Evolutionary conservation across 2,113 vertebrate genomes (phyloP).

Genomic region (Solea senegalensis): DNA sequence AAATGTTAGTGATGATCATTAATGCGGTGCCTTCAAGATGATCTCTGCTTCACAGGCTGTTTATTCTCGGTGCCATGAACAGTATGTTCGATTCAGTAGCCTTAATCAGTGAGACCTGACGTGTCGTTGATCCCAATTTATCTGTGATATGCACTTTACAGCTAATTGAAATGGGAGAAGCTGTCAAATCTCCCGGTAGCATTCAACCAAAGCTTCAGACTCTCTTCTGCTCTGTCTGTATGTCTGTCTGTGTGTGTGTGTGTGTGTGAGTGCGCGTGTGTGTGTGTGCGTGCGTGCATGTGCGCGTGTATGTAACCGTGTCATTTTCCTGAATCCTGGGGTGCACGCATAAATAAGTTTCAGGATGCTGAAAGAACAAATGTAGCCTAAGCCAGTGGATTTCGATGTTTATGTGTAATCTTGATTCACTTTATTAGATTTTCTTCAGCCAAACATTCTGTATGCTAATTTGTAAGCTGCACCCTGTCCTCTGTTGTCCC

Average conservation of each 20-base stretch:
- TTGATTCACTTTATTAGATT: slow-evolving; percentile 33
- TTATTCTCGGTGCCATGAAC: slow-evolving; percentile 60
- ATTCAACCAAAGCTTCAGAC: slow-evolving; percentile 83
- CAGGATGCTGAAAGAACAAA: slow-evolving; percentile 60
- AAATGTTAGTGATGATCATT: slow-evolving; percentile 48
- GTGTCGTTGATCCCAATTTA: slow-evolving; percentile 67
- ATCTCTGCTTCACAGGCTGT: slow-evolving; percentile 49
- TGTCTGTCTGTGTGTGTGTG: too few species aligned
- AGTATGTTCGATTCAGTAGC: slow-evolving; percentile 75
- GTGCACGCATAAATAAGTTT: slow-evolving; percentile 45
- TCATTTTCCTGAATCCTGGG: slow-evolving; percentile 43
- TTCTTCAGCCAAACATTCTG: slow-evolving; percentile 47
- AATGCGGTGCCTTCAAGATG: slow-evolving; percentile 63
- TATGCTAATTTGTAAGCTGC: slow-evolving; percentile 45
- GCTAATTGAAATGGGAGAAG: slow-evolving; percentile 72
- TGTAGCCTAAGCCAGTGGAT: slow-evolving; percentile 24
- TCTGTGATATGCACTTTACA: slow-evolving; percentile 86
- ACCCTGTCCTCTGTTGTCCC: slow-evolving; percentile 46
- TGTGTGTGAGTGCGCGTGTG: background rate
- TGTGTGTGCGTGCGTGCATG: background rate
- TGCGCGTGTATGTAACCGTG: slow-evolving; percentile 26
- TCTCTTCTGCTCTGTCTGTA: slow-evolving; percentile 55
- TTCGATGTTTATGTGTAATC: slow-evolving; percentile 9
- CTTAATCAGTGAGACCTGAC: slow-evolving; percentile 78
- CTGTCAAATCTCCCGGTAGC: slow-evolving; percentile 77